phyloP scores from a whole-genome alignment of 2,797 vertebrate genomes.

The Microctenopoma stevenorrisi region DNA sequence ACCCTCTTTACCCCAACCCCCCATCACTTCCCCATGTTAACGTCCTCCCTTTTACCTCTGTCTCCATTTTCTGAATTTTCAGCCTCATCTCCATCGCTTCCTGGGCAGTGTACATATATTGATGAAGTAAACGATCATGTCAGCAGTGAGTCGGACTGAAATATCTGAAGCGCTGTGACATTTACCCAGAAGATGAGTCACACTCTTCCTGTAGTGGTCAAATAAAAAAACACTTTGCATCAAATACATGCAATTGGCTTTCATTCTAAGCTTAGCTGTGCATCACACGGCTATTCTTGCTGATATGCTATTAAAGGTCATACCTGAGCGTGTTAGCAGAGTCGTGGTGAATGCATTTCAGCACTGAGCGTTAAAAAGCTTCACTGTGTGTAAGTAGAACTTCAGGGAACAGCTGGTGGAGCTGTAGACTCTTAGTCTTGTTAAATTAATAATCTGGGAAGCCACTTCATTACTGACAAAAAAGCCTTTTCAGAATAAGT shows the following conservation, averaged over 20 bases:
- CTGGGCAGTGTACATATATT: no score
- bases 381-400: background rate
- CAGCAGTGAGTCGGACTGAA: background rate
- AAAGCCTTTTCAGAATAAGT: background rate
- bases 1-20: slow-evolving; percentile 6
- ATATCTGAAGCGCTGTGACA: background rate
- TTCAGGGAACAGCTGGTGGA: background rate
- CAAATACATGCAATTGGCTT: background rate
- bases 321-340: background rate
- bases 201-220: no score
- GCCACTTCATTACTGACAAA: no score
- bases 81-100: slow-evolving; percentile 3
- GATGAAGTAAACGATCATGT: no score
- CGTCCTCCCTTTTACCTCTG: slow-evolving; percentile 16
- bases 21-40: slow-evolving; percentile 30
- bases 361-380: background rate
- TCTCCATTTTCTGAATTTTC: slow-evolving; percentile 12
- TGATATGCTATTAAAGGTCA: background rate
- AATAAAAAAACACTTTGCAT: no score
- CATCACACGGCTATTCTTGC: background rate
- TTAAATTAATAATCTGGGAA: slow-evolving; percentile 14
- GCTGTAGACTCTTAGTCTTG: background rate
- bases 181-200: background rate
- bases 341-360: background rate
- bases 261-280: background rate